Conservation (phyloP, 2,888 invertebrate species). For the Microctonus brassicae region DNA sequence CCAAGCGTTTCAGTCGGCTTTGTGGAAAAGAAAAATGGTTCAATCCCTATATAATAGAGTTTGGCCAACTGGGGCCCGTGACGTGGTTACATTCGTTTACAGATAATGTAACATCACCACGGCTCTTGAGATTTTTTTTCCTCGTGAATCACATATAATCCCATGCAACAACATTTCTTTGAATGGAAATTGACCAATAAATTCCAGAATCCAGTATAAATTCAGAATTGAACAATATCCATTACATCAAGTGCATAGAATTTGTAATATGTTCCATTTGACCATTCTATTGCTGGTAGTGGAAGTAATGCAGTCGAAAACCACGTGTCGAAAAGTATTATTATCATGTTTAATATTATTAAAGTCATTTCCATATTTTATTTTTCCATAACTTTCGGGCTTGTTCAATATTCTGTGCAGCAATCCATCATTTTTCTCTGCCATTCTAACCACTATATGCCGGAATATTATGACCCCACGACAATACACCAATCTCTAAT, state of each 20-base stretch:
- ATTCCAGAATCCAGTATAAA: conserved; percentile 97
- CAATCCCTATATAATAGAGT: too few relatives aligned
- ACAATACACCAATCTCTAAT: conserved; percentile 91
- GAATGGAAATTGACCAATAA: conserved; percentile 85
- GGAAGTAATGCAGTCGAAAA: conserved; percentile 96
- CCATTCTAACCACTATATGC: conserved; percentile 76
- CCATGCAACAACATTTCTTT: conserved; percentile 90
- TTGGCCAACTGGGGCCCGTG: too few relatives aligned
- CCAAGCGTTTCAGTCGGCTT: too few relatives aligned
- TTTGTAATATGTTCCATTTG: conserved; percentile 71
- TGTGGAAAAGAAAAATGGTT: too few relatives aligned
- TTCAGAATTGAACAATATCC: conserved; percentile 97
- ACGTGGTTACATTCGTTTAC: too few relatives aligned
- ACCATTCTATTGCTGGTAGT: conserved; percentile 93
- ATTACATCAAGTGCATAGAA: conserved; percentile 88
- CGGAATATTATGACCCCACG: conserved; percentile 98
- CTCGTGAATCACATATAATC: conserved; percentile 89
- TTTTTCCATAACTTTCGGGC: conserved; percentile 74
- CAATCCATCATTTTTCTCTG: conserved; percentile 76
- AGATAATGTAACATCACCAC: conserved; percentile 95
- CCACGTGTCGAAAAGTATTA: conserved; percentile 99
- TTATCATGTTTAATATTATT: conserved; percentile 77
- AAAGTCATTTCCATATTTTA: conserved; percentile 68
- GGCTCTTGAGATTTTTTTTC: conserved; percentile 97
- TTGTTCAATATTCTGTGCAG: conserved; percentile 76